Percentiles rank a stretch among this genome's conserved stretches.
Evolutionary conservation across 2,797 vertebrate genomes (phyloP).

Genomic region (Dallia pectoralis): DNA sequence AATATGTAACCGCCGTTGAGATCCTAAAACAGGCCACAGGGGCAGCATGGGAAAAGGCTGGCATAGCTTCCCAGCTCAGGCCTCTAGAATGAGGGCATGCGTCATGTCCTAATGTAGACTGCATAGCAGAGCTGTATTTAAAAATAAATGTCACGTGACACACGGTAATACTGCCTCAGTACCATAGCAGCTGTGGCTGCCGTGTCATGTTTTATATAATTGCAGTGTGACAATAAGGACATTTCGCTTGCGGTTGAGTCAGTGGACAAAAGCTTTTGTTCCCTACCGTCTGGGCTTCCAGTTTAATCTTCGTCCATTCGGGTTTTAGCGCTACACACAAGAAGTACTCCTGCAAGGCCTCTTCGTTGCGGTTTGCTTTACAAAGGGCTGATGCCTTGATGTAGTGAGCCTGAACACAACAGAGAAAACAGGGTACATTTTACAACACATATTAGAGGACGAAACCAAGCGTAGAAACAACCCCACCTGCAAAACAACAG

Average conservation of each 20-base stretch:
- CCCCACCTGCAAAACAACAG: too few species aligned
- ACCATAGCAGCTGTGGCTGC: too few species aligned
- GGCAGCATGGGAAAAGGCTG: neutral
- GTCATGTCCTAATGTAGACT: conserved; percentile 4
- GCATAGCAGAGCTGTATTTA: neutral
- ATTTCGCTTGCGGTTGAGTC: neutral
- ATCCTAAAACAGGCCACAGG: neutral
- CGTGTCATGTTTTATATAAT: neutral
- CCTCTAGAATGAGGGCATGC: neutral
- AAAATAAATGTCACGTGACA: neutral
- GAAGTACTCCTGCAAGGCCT: conserved; percentile 87
- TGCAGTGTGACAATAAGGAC: neutral
- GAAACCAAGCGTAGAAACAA: neutral
- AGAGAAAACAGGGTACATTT: neutral
- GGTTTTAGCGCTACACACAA: conserved; percentile 86
- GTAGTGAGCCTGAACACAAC: conserved; percentile 78
- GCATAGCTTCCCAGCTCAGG: neutral
- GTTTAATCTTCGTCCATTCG: conserved; percentile 81
- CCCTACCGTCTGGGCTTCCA: conserved; percentile 86
- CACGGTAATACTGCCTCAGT: too few species aligned
- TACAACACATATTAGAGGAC: too few species aligned
- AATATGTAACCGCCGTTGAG: neutral
- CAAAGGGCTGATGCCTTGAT: conserved; percentile 83
- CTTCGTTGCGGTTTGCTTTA: conserved; percentile 78
- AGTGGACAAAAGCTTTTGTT: neutral